A percentile compares a stretch with the other conserved stretches of the same genome.
Evolutionary conservation across 2,113 vertebrate species (phyloP).

Genomic region (Ammodytes dubius): DNA sequence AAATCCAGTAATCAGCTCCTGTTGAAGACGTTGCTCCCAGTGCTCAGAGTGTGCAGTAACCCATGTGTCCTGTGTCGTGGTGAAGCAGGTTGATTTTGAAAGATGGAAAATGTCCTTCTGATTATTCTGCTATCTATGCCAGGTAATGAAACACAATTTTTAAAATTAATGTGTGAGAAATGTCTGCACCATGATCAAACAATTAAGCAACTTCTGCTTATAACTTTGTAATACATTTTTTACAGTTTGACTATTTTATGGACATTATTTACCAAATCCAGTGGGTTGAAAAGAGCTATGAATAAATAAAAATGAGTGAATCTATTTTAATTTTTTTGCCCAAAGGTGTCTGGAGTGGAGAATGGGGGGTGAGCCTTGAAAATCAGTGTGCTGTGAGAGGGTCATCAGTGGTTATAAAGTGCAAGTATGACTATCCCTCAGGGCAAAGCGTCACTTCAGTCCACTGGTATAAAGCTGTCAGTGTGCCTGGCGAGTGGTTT

Average conservation of each 20-base stretch:
- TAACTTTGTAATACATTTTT: background rate
- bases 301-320: background rate
- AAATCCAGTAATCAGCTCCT: background rate
- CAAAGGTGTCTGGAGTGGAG: conserved; percentile 61
- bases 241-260: background rate
- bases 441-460: background rate
- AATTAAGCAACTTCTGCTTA: background rate
- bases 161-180: background rate
- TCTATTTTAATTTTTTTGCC: conserved; percentile 7
- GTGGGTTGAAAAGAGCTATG: background rate
- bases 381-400: conserved; percentile 65
- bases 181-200: background rate
- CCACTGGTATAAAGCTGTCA: conserved; percentile 1
- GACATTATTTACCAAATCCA: background rate
- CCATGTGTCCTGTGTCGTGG: background rate
- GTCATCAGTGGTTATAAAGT: conserved; percentile 51
- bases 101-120: conserved; percentile 46
- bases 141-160: conserved; percentile 35
- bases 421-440: conserved; percentile 54
- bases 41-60: background rate
- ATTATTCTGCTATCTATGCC: conserved; percentile 33
- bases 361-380: conserved; percentile 43
- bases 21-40: background rate
- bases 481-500: accelerated
- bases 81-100: conserved; percentile 30